Conservation (phyloP, 1,140 invertebrate genomes). For the Listronotus oregonensis region DNA sequence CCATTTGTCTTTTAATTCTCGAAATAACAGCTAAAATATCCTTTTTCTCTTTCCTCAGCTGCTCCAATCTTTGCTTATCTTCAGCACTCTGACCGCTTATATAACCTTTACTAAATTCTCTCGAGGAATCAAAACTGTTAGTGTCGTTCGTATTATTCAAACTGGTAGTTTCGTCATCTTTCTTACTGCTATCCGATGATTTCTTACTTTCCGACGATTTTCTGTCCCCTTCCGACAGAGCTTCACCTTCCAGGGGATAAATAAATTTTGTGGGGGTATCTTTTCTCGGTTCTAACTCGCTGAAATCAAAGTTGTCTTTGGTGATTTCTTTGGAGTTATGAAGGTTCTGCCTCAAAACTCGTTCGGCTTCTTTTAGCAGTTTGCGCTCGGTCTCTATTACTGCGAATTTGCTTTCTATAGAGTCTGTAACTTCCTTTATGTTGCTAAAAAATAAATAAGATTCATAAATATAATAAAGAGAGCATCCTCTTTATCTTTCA, state of each 20-base stretch:
- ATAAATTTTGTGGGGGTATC: slow-evolving; percentile 47
- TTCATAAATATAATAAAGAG: no score
- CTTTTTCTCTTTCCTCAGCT: slow-evolving; percentile 63
- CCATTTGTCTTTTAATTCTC: slow-evolving; percentile 73
- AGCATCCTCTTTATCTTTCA: no score
- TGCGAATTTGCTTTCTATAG: slow-evolving; percentile 48
- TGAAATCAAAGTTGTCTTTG: slow-evolving; percentile 32
- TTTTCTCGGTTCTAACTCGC: slow-evolving; percentile 31
- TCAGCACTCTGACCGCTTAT: slow-evolving; percentile 23
- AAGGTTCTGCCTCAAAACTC: slow-evolving; percentile 37
- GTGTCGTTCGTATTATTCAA: slow-evolving; percentile 18
- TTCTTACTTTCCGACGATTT: slow-evolving; percentile 18
- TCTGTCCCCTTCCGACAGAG: background rate
- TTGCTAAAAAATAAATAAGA: no score
- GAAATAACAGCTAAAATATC: slow-evolving; percentile 63
- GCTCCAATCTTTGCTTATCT: slow-evolving; percentile 52
- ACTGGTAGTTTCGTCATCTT: slow-evolving; percentile 12
- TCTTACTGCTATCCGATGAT: background rate
- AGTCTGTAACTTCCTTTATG: slow-evolving; percentile 24
- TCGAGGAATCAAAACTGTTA: slow-evolving; percentile 13
- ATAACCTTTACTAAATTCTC: slow-evolving; percentile 21
- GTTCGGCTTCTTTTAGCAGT: slow-evolving; percentile 42
- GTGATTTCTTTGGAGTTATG: slow-evolving; percentile 42
- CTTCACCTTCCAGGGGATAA: slow-evolving; percentile 43
- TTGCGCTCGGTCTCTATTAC: slow-evolving; percentile 45